Base-by-base conservation (phyloP, 2,113 vertebrate species). In the Hippopotamus amphibius region DNA sequence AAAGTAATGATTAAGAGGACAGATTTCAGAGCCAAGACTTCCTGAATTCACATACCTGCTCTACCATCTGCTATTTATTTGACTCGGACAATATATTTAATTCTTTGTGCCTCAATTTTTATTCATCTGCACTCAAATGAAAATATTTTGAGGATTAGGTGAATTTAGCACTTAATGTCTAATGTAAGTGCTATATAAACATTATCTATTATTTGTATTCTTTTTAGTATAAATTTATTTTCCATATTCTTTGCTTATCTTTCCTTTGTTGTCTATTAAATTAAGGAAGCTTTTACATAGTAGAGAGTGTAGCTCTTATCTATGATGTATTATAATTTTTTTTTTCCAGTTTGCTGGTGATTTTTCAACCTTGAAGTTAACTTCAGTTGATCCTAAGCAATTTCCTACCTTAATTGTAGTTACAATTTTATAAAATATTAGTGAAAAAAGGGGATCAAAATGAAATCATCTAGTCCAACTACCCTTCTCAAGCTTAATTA, bases 371-470 rank as follows among this genome's bases (percentile, higher is more conserved):
- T 83, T 84, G 21, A 94, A 72, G 24, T 2, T 57, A 17, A 92
- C 26, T 65, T 66, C 41, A 71, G 68, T 21, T 93, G 68, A 50
- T 53, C 84, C 53, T 61, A 63, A 82, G 33, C 76, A 74, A 61
- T 43, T 97, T 7, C 9, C 6, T 80, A 69, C 9, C 48, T 90
- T 92, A 79, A 50, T 80, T 92, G 53, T 80, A 81, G 17, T 43
- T 95, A 24, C 43, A 88, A 93, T 76, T 89, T 71, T 74, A 57
- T 22, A 80, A 88, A 95, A 53, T 71, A 65, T 50, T 59, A 94
- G 53, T 79, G 68, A 77, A 93, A 19, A 81, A 86, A 71, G 14
- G 4, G 0, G 4, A 22, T 68, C 2, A 55, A 88, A 69, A 46
- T 90, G 21, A 96, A 80, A 57, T 55, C 0, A 80, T 85, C 66